Conservation (phyloP, 2,888 invertebrate genomes). For the Terebella lapidaria region DNA sequence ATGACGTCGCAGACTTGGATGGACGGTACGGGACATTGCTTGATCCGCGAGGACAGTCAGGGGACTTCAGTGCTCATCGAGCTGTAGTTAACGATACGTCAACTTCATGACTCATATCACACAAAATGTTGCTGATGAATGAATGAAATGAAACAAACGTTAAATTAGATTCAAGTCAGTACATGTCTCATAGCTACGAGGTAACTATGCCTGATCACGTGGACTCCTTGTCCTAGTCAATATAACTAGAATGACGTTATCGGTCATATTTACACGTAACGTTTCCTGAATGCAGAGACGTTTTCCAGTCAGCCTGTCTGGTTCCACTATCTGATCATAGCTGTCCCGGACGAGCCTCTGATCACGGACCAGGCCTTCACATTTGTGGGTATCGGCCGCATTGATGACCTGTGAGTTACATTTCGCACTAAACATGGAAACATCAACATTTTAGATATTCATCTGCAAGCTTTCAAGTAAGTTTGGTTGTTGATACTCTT, state of each 20-base stretch:
- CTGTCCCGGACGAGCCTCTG: background rate
- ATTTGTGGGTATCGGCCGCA: background rate
- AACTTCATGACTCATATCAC: background rate
- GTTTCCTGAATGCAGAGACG: background rate
- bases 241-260: too few species aligned
- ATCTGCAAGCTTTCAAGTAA: too few species aligned
- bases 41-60: too few species aligned
- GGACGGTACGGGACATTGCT: conserved; percentile 4
- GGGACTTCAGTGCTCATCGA: too few species aligned
- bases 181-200: too few species aligned
- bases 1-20: conserved; percentile 10
- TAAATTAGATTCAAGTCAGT: too few species aligned
- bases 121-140: background rate
- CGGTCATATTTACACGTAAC: background rate
- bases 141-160: too few species aligned
- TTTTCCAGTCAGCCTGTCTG: background rate
- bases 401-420: background rate
- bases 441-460: background rate
- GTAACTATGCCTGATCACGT: too few species aligned
- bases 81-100: too few species aligned
- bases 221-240: too few species aligned
- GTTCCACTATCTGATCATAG: background rate
- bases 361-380: background rate
- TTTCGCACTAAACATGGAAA: background rate
- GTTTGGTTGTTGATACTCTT: too few species aligned